These are phyloP conservation scores for Neogale vison DNA, from an alignment of 2,113 vertebrate genomes.

Conservation along the genomic window DNA sequence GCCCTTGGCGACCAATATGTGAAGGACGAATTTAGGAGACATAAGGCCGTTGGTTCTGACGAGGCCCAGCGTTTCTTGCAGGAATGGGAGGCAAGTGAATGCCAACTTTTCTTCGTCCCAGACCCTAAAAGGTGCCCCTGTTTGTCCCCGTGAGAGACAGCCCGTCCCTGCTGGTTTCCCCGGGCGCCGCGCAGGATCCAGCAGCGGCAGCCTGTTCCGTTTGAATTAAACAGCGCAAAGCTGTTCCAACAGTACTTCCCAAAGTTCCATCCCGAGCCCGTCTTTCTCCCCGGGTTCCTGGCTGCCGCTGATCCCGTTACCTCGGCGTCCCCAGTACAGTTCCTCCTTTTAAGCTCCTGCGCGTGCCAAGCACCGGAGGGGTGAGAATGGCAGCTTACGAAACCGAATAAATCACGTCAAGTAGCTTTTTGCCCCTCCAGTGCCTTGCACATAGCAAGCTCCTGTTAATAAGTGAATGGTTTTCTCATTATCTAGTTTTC, in stretches of 20 bases:
- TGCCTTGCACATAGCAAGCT: background rate
- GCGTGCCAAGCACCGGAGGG: background rate
- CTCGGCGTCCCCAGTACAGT: fast-evolving
- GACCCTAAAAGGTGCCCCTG: background rate
- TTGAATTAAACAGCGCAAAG: background rate
- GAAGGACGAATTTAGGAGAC: constrained; percentile 93
- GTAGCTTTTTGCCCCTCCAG: background rate
- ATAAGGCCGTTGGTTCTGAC: constrained; percentile 81
- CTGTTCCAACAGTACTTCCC: background rate
- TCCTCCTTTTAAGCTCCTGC: background rate
- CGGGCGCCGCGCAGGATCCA: too few relatives aligned
- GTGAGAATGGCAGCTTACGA: background rate
- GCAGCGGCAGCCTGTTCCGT: background rate
- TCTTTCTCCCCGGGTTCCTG: background rate
- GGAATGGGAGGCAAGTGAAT: constrained; percentile 92
- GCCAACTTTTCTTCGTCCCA: background rate
- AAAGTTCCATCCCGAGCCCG: background rate
- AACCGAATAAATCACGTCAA: background rate
- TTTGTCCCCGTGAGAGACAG: background rate
- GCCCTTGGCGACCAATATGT: constrained; percentile 93
- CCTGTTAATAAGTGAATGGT: background rate
- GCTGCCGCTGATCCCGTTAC: background rate
- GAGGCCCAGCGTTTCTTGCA: constrained; percentile 89
- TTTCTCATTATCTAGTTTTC: background rate
- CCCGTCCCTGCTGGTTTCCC: background rate